Evolutionary conservation across 2,113 vertebrate species (phyloP), one percentile per base, ranked within the genome.

Genomic region (Sphaerodactylus townsendi): DNA sequence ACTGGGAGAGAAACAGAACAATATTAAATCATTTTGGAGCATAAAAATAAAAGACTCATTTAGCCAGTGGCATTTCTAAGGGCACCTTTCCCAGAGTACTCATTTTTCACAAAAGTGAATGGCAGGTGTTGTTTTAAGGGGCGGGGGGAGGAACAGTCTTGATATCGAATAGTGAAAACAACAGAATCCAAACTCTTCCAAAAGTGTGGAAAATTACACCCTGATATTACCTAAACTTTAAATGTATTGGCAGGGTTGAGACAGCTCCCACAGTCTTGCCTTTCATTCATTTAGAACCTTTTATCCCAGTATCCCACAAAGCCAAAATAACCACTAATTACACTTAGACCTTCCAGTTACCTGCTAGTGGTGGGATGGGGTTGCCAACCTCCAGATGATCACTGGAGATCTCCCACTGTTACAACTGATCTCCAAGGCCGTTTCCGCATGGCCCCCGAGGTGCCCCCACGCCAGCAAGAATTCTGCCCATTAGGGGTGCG

Each of bases 1-100:
- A 37, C 10, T 85, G 77, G 88, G 85, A 74, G 93, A 83, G 83
- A 93, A 93, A 90, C 33, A 88, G 75, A 90, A 86, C 83, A 71
- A 89, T 90, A 78, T 87, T 92, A 68, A 92, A 79, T 90, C 15
- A 88, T 91, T 94, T 83, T 79, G 89, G 90, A 92, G 70, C 33
- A 86, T 0, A 5, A 89, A 88, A 83, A 77, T 87, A 37, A 39
- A 88, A 93, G 90, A 85, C 69, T 82, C 89, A 87, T 89, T 91
- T 48, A 92, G 66, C 48, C 59, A 87, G 86, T 65, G 86, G 62
- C 59, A 81, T 77, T 88, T 80, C 28, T 84, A 81, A 23, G 69
- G 85, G 73, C 80, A 85, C 53, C 85, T 92, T 81, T 74, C 79
- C 46, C 37, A 85, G 86, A 91, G 72, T 65, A 13, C 65, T 85